phyloP scores from a whole-genome alignment of 2,113 vertebrate species.

The Actenoides lindsayi region DNA sequence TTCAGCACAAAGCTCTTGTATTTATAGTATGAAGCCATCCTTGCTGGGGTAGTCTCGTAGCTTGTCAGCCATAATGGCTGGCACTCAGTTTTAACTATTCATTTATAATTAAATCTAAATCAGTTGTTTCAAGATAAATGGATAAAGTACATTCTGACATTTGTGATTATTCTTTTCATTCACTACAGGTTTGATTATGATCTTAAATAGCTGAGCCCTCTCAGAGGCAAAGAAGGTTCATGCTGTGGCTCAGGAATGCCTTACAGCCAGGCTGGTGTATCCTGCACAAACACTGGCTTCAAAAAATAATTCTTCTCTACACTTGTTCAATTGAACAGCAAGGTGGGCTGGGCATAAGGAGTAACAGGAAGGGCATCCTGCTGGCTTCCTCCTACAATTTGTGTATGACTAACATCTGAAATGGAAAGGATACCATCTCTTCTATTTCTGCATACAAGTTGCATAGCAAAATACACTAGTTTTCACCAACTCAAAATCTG shows the following conservation, averaged over 20 bases:
- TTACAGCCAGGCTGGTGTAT: accelerated
- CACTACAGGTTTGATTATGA: neutral
- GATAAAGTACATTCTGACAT: neutral
- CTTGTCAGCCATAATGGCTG: neutral
- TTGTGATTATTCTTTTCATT: neutral
- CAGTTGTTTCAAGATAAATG: neutral
- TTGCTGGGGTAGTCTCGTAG: neutral
- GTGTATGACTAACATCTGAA: neutral
- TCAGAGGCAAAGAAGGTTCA: neutral
- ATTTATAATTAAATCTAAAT: neutral
- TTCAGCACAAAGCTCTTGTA: neutral
- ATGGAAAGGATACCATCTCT: neutral
- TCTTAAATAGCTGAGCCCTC: neutral
- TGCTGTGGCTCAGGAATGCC: neutral
- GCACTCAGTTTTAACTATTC: neutral
- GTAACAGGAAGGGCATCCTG: neutral
- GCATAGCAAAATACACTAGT: neutral
- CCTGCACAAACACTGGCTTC: accelerated
- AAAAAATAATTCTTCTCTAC: neutral
- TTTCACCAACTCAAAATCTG: neutral
- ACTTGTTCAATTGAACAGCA: neutral
- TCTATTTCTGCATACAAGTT: neutral
- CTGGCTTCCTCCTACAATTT: neutral
- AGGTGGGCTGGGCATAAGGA: neutral
- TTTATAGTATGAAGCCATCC: neutral